phyloP scores from a whole-genome alignment of 2,797 vertebrate genomes.

The Eospalax fontanierii region DNA sequence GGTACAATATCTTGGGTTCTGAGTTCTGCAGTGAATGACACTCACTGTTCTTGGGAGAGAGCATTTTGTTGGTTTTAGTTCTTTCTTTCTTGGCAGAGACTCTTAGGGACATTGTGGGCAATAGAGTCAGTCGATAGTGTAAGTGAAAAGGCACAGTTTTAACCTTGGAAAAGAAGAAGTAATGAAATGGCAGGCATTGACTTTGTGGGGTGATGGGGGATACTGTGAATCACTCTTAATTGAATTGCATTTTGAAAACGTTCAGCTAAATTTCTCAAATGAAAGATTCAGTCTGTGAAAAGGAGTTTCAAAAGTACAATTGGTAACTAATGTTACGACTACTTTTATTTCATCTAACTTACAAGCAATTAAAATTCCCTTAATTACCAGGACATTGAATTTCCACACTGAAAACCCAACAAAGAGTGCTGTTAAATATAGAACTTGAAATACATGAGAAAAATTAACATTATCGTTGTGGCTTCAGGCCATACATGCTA shows the following conservation, averaged over 20 bases:
- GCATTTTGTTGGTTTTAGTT: not conserved
- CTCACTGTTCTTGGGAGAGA: not conserved
- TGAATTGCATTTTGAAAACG: slow-evolving; percentile 6
- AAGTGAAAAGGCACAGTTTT: slow-evolving; percentile 24
- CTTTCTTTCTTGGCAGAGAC: slow-evolving; percentile 32
- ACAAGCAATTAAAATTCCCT: slow-evolving; percentile 10
- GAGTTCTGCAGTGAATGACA: not conserved
- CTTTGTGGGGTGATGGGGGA: not conserved
- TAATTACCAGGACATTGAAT: not conserved
- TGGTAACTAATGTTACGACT: slow-evolving; percentile 11
- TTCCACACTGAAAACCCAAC: not conserved
- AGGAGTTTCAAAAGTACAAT: slow-evolving; percentile 32
- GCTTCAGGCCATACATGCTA: not conserved
- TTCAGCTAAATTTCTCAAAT: slow-evolving; percentile 45
- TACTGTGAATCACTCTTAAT: not conserved
- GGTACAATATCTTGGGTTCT: not conserved
- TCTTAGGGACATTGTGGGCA: not conserved
- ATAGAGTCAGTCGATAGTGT: not conserved
- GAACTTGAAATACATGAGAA: not conserved
- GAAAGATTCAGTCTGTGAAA: slow-evolving; percentile 6
- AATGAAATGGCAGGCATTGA: not conserved
- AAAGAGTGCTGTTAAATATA: slow-evolving; percentile 3
- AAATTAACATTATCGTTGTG: not conserved
- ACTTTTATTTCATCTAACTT: slow-evolving; percentile 33
- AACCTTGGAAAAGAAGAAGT: slow-evolving; percentile 43